Conservation (phyloP, 2,113 vertebrate species). For the Silurus asotus region DNA sequence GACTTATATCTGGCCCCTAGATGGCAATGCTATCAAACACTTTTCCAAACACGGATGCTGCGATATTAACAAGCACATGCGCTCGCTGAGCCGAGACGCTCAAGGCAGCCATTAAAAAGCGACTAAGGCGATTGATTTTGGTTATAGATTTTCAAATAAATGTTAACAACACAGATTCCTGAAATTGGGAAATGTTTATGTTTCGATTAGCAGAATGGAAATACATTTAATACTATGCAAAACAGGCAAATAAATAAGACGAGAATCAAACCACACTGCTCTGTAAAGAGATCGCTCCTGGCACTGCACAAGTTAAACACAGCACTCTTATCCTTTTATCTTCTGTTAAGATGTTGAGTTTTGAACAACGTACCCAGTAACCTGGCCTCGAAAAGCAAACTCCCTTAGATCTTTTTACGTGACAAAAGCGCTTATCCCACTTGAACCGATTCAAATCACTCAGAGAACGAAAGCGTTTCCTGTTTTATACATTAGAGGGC, state of each 20-base stretch:
- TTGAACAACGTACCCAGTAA: neutral
- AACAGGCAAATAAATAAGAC: constrained; percentile 4
- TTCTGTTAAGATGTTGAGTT: constrained; percentile 9
- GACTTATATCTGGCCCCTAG: constrained; percentile 82
- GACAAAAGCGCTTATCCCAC: constrained; percentile 32
- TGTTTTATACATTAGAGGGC: constrained; percentile 30
- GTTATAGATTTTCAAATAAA: constrained; percentile 88
- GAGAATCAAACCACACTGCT: neutral
- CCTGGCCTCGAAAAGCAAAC: neutral
- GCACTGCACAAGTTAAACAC: neutral
- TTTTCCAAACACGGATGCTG: constrained; percentile 74
- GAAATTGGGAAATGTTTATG: constrained; percentile 76
- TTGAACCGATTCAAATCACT: constrained; percentile 42
- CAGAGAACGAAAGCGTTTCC: constrained; percentile 27
- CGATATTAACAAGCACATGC: constrained; percentile 77
- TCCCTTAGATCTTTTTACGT: constrained; percentile 6
- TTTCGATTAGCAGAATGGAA: constrained; percentile 59
- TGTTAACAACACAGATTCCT: constrained; percentile 80
- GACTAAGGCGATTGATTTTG: constrained; percentile 84
- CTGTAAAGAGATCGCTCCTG: neutral
- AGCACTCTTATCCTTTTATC: neutral
- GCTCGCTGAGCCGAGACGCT: constrained; percentile 76
- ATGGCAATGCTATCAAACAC: constrained; percentile 89
- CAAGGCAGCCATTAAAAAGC: constrained; percentile 82
- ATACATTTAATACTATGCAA: constrained; percentile 33